Conservation (phyloP, 53 echinoderm and acorn worm species). For the Stichopus horrens region DNA sequence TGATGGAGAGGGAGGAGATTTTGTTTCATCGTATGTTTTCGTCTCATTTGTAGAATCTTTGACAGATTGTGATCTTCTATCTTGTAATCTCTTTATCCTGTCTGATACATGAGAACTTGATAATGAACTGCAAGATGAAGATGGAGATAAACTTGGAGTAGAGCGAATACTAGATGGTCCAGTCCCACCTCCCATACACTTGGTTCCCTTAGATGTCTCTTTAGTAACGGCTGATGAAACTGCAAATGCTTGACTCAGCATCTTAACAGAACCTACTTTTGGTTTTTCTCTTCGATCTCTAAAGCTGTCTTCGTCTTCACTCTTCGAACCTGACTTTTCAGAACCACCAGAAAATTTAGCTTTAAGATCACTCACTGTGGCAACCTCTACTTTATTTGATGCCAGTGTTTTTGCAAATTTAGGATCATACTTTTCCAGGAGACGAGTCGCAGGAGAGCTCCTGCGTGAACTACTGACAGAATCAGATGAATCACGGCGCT, state of each 20-base stretch:
- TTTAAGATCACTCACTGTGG: slow-evolving; percentile 66
- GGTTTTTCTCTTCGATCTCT: slow-evolving; percentile 68
- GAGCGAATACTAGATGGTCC: slow-evolving; percentile 66
- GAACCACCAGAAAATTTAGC: slow-evolving; percentile 77
- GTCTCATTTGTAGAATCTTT: slow-evolving; percentile 13
- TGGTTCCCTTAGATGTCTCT: slow-evolving; percentile 1
- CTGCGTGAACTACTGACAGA: slow-evolving; percentile 65
- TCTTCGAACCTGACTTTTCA: slow-evolving; percentile 35
- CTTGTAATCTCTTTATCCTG: slow-evolving; percentile 74
- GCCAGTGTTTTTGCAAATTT: slow-evolving; percentile 53
- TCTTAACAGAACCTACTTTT: slow-evolving; percentile 81
- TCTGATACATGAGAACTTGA: slow-evolving; percentile 67
- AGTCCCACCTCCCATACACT: slow-evolving; percentile 51
- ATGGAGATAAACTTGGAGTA: slow-evolving; percentile 84
- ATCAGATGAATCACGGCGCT: slow-evolving; percentile 66
- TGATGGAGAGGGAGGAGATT: slow-evolving; percentile 31
- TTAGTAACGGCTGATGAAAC: slow-evolving; percentile 45
- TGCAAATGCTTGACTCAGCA: slow-evolving; percentile 87
- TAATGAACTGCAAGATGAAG: slow-evolving; percentile 87
- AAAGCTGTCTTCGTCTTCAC: slow-evolving; percentile 51
- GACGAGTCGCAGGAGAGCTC: slow-evolving; percentile 55
- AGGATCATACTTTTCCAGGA: slow-evolving; percentile 61
- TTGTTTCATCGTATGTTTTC: not conserved
- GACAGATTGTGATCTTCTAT: slow-evolving; percentile 28
- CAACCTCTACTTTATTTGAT: slow-evolving; percentile 59